Conservation (phyloP, 2,888 invertebrate species). For the Eristalinus sepulchralis region DNA sequence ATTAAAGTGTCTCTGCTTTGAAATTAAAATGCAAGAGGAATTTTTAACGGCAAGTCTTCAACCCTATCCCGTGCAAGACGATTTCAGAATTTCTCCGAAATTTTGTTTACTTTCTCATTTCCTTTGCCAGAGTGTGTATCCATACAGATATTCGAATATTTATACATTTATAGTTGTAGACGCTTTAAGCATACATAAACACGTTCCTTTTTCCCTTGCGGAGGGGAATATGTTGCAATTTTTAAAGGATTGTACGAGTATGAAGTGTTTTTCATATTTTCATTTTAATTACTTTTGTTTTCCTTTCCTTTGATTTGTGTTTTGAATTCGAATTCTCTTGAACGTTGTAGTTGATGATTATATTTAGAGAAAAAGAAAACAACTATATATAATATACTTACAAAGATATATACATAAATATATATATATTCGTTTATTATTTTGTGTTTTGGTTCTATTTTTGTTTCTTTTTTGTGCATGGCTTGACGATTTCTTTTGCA, state of each 20-base stretch:
- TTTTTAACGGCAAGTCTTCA: slow-evolving; percentile 13
- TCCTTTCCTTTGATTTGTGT: neutral
- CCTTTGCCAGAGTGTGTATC: slow-evolving; percentile 17
- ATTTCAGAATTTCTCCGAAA: neutral
- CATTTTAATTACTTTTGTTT: slow-evolving; percentile 5
- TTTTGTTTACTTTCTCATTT: slow-evolving; percentile 44
- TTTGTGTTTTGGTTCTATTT: slow-evolving; percentile 66
- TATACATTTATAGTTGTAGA: slow-evolving; percentile 20
- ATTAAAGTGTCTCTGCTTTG: neutral
- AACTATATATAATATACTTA: slow-evolving; percentile 3
- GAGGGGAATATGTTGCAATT: neutral
- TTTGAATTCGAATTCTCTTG: neutral
- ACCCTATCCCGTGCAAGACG: neutral
- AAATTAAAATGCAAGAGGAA: neutral
- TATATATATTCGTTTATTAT: slow-evolving; percentile 53
- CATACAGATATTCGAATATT: slow-evolving; percentile 23
- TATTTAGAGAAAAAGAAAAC: slow-evolving; percentile 4
- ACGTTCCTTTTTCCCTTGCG: neutral
- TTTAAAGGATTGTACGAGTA: slow-evolving; percentile 10
- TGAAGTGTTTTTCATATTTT: slow-evolving; percentile 11
- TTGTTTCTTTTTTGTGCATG: slow-evolving; percentile 78
- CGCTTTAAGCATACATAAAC: neutral
- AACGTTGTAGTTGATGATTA: slow-evolving; percentile 33
- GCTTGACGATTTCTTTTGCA: slow-evolving; percentile 81
- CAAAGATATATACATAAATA: slow-evolving; percentile 53